phyloP scores from a whole-genome alignment of 2,113 vertebrate genomes.

The western clawed frog (Xenopus tropicalis) region DNA sequence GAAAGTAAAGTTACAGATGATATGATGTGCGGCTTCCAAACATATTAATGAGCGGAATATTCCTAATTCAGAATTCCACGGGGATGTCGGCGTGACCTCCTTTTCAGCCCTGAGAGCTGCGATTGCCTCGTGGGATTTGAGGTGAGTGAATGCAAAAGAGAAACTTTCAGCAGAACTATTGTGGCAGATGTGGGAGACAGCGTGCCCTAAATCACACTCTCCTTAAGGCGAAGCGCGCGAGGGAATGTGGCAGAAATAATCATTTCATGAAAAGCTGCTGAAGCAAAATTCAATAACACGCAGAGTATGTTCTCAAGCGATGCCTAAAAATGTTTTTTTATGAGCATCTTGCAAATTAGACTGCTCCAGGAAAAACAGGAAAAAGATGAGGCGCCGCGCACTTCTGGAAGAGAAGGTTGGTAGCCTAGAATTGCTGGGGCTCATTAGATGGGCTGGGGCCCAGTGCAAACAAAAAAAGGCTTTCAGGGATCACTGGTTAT shows the following conservation, averaged over 20 bases:
- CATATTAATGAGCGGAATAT: slow-evolving; percentile 5
- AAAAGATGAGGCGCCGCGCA: no score
- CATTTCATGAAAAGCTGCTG: slow-evolving; percentile 32
- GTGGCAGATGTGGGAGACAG: slow-evolving; percentile 38
- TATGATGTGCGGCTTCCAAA: not conserved
- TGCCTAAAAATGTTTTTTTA: slow-evolving; percentile 37
- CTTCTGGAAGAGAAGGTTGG: no score
- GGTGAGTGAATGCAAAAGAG: slow-evolving; percentile 13
- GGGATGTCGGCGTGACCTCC: slow-evolving; percentile 26
- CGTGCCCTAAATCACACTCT: slow-evolving; percentile 38
- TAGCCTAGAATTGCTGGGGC: no score
- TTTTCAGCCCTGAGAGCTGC: slow-evolving; percentile 18
- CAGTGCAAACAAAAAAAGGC: no score
- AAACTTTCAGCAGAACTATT: slow-evolving; percentile 29
- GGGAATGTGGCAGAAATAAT: slow-evolving; percentile 40
- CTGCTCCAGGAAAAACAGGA: no score
- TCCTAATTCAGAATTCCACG: slow-evolving; percentile 11
- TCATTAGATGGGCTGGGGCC: no score
- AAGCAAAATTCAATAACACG: slow-evolving; percentile 40
- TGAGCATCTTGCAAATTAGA: not conserved
- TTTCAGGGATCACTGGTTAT: no score
- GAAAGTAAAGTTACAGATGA: not conserved
- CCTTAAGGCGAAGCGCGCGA: slow-evolving; percentile 31
- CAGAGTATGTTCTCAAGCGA: slow-evolving; percentile 15
- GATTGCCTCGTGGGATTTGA: slow-evolving; percentile 16